Base-by-base conservation (phyloP, 2,113 vertebrate genomes). In the Nibea coibor region DNA sequence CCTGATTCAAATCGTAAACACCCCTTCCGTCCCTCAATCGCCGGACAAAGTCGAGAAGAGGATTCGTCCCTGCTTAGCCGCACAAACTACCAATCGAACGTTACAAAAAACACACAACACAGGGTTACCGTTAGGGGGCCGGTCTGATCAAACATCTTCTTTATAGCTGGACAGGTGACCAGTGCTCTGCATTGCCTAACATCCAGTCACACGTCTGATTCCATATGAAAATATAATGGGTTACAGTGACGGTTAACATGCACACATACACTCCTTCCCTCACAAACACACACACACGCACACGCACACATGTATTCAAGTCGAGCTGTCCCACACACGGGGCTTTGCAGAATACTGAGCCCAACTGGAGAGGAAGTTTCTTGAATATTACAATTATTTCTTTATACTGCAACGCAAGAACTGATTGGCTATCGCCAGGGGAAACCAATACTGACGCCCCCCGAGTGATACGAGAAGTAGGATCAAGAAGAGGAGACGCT, bases 321-420 rank as follows among this genome's bases (percentile, higher is more conserved):
- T 76, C 70, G 89, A 87, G 87, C 88, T 78, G 71, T 91, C 89
- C 81, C 83, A 67, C 85, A 86, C 72, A 47, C 69, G 31, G 78
- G 7, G 85, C 87, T 79, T 57, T 42, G 79, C 87, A 86, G 79
- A 91, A 86, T 59, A 86, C 75, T 86, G 78, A 74, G 72, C 83
- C 82, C 90, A 87, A 85, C 81, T 15, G 42, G 56, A 77, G 80
- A 90, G 91, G 92, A 92, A 87, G 91, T 82, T 89, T 85, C 92
- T 91, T 91, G 80, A 91, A 93, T 88, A 84, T 83, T 64, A 87
- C 81, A 83, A 88, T 91, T 90, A 77, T 75, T 82, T 91, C 89
- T 92, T 84, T 86, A 91, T 95, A 95, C 94, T 95, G 94, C 94
- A 95, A 94, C 88, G 94, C 90, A 92, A 94, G 94, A 95, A 95